Percentiles rank a stretch among this genome's conserved stretches.
Conservation (phyloP, 2,113 vertebrate species). For the Penelope pileata region DNA sequence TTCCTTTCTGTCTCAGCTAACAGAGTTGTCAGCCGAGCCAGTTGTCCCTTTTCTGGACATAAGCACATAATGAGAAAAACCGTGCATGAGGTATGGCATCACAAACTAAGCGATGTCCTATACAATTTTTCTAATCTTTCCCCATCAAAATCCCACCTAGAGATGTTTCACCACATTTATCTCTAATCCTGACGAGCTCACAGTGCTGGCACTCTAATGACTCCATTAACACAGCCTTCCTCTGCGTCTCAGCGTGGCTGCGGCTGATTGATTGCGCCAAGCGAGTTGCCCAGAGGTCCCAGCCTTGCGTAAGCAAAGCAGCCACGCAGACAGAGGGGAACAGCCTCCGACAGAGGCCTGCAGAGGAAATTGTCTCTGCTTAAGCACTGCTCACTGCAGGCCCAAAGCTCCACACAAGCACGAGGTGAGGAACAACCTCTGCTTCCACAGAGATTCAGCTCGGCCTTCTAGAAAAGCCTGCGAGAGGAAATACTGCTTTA, state of each 20-base stretch:
- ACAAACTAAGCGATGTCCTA: not conserved
- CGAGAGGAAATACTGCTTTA: not conserved
- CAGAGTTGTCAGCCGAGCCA: not conserved
- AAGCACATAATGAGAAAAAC: not conserved
- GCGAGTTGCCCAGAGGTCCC: conserved; percentile 16
- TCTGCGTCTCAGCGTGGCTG: conserved; percentile 15
- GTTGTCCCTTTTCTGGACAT: not conserved
- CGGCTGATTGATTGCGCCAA: conserved; percentile 67
- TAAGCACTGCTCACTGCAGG: not conserved
- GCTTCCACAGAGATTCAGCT: not conserved
- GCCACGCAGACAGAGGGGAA: not conserved
- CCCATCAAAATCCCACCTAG: conserved; percentile 22
- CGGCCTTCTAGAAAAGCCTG: rapidly evolving
- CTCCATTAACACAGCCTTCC: conserved; percentile 65
- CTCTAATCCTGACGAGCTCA: conserved; percentile 37
- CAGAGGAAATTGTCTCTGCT: not conserved
- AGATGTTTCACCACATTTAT: not conserved
- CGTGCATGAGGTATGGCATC: not conserved
- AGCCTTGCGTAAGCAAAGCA: not conserved
- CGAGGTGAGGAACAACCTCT: rapidly evolving
- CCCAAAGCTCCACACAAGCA: rapidly evolving
- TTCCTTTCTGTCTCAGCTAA: not conserved
- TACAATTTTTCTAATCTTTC: not conserved
- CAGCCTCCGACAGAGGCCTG: not conserved
- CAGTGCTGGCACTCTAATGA: conserved; percentile 51